Conservation (phyloP, 2,113 vertebrate genomes). For the Nothocercus nigrocapillus region DNA sequence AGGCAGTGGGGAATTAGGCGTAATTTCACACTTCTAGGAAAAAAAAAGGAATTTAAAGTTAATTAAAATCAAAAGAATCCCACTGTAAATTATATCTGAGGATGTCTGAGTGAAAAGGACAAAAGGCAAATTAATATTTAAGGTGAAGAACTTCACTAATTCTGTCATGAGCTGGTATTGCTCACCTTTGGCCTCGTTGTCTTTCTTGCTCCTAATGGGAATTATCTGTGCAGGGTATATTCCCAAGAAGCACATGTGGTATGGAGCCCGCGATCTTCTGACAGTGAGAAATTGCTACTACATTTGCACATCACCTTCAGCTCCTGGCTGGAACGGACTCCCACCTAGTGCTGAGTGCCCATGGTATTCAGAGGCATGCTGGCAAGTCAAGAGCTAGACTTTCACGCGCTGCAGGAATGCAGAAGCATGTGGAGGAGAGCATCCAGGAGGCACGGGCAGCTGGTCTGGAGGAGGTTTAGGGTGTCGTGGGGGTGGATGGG, state of each 20-base stretch:
- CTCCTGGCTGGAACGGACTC: neutral
- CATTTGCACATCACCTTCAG: neutral
- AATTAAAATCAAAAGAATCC: conserved; percentile 9
- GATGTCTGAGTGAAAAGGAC: neutral
- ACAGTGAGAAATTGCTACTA: neutral
- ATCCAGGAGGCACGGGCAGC: fast-evolving
- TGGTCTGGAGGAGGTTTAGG: neutral
- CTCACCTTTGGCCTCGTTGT: neutral
- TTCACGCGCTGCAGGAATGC: fast-evolving
- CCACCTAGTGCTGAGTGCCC: neutral
- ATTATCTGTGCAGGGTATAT: neutral
- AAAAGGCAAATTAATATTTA: neutral
- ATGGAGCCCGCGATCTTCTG: neutral
- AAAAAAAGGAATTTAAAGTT: neutral
- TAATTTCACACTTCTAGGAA: neutral
- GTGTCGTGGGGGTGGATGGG: neutral
- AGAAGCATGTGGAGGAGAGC: fast-evolving
- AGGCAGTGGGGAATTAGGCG: neutral
- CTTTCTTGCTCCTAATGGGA: neutral
- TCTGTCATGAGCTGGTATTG: neutral
- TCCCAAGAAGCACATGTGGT: neutral
- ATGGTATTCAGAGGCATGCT: neutral
- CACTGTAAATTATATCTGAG: neutral
- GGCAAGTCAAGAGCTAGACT: neutral
- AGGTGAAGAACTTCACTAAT: neutral